Percentiles rank a stretch among this genome's conserved stretches.
These are phyloP conservation scores for Heterodera carotae DNA, from an alignment of 1,140 invertebrate species.

Conservation along the genomic window DNA sequence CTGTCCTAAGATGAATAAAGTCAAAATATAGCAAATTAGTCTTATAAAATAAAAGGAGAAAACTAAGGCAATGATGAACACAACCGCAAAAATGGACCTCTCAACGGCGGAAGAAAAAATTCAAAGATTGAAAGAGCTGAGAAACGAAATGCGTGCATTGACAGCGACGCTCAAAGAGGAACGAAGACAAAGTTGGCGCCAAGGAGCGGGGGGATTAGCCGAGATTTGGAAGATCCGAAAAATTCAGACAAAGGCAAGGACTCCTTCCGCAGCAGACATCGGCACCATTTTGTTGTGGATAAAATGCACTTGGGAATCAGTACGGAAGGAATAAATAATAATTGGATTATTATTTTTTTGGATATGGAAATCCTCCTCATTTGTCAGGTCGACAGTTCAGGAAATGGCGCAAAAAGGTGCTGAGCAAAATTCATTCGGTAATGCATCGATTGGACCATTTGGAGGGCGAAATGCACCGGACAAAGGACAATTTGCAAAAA, in stretches of 20 bases:
- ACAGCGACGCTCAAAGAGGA: slow-evolving; percentile 5
- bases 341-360: too few species aligned
- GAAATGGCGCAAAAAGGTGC: slow-evolving; percentile 9
- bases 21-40: too few species aligned
- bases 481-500: slow-evolving; percentile 9
- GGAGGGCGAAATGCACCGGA: slow-evolving; percentile 10
- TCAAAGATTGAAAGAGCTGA: neutral
- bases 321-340: neutral
- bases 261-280: neutral
- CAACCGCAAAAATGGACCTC: neutral
- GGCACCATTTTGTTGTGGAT: neutral
- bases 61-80: neutral
- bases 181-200: neutral
- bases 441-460: slow-evolving; percentile 8
- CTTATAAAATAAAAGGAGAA: too few species aligned
- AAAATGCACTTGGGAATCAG: neutral
- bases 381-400: neutral
- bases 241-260: neutral
- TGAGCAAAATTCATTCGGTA: neutral
- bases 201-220: too few species aligned
- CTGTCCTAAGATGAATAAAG: too few species aligned
- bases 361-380: neutral
- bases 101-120: neutral
- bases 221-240: neutral
- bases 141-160: neutral